Evolutionary conservation across 1,140 invertebrate genomes (phyloP).

Genomic region (Drosophila mauritiana): DNA sequence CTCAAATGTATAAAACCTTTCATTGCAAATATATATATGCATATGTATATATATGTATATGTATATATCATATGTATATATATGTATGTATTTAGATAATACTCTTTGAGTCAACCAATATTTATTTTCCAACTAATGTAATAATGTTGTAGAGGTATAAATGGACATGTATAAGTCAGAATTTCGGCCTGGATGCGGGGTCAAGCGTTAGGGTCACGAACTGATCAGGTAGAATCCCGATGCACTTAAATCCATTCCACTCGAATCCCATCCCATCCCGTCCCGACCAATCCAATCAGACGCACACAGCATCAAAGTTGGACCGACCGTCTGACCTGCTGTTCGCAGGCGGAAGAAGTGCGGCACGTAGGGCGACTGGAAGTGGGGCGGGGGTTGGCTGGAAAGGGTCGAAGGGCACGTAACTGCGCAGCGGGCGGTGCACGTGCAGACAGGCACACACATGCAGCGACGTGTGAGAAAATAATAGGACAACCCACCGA

Average conservation of each 20-base stretch:
- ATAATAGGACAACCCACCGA: not conserved
- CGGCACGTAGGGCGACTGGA: slow-evolving; percentile 21
- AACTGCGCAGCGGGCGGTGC: slow-evolving; percentile 35
- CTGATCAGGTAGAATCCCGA: slow-evolving; percentile 16
- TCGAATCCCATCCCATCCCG: not conserved
- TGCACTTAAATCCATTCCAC: slow-evolving; percentile 7
- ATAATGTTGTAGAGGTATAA: slow-evolving; percentile 2
- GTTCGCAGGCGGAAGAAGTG: slow-evolving; percentile 22
- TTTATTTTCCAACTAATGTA: not conserved
- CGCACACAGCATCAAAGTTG: slow-evolving; percentile 36
- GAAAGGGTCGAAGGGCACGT: slow-evolving; percentile 30
- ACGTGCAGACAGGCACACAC: slow-evolving; percentile 31
- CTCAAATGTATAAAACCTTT: too few species aligned
- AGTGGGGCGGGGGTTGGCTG: not conserved
- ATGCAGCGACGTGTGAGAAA: slow-evolving; percentile 35
- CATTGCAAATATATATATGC: too few species aligned
- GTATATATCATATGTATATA: too few species aligned
- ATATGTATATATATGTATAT: too few species aligned
- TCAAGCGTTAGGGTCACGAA: not conserved
- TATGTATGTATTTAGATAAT: not conserved
- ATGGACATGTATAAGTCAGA: not conserved
- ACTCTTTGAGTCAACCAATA: not conserved
- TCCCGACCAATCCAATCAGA: slow-evolving; percentile 21
- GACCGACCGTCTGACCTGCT: slow-evolving; percentile 14
- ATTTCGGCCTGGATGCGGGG: not conserved